Percentiles rank a stretch among this genome's conserved stretches.
These are phyloP conservation scores for Pachycephus smyrnensis DNA, from an alignment of 2,888 invertebrate species.

Conservation along the genomic window DNA sequence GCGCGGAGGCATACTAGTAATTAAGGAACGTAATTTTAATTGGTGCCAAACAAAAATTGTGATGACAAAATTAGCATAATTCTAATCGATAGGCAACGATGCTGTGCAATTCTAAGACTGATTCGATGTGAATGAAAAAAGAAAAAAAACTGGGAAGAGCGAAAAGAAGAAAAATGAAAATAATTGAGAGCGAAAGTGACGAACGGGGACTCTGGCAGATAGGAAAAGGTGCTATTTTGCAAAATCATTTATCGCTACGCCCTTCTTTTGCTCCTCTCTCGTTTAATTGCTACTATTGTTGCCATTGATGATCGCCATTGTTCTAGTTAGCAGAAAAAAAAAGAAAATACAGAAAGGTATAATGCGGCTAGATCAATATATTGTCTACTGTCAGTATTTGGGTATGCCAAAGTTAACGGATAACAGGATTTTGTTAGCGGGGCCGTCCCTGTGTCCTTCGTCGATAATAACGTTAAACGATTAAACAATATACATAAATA, in stretches of 20 bases:
- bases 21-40: conserved; percentile 9
- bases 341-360: no score
- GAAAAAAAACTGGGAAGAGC: conserved; percentile 24
- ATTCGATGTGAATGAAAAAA: conserved; percentile 25
- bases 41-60: conserved; percentile 33
- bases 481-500: conserved; percentile 40
- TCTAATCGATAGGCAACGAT: no score
- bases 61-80: no score
- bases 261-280: conserved; percentile 8
- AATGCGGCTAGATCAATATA: no score
- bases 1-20: no score
- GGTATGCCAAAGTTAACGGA: no score
- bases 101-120: background rate
- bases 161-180: conserved; percentile 25
- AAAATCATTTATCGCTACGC: conserved; percentile 14
- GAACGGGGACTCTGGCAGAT: conserved; percentile 44
- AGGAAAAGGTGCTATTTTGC: conserved; percentile 58
- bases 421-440: background rate
- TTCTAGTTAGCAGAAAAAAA: background rate
- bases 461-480: background rate
- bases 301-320: background rate
- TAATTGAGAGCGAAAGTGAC: conserved; percentile 7
- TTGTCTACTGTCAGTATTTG: no score
- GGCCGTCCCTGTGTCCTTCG: conserved; percentile 3
- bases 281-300: conserved; percentile 20